These are phyloP conservation scores for Cotesia vestalis DNA, from an alignment of 1,140 invertebrate genomes.

Conservation along the genomic window DNA sequence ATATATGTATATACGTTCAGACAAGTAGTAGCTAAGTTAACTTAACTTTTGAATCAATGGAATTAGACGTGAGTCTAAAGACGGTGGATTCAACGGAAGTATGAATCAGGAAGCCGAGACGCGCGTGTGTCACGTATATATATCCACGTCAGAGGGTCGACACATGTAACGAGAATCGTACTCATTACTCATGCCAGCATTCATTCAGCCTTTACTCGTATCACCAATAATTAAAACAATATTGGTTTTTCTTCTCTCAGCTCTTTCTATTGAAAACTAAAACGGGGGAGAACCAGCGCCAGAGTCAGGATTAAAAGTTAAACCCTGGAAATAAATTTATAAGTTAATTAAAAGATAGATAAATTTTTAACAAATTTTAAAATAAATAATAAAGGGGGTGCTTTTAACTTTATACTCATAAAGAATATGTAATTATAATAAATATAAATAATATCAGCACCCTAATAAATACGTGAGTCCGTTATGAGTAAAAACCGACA, in stretches of 20 bases:
- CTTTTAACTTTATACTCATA: neutral
- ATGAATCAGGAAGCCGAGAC: conserved; percentile 35
- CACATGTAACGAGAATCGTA: conserved; percentile 24
- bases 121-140: conserved; percentile 31
- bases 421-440: neutral
- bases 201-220: conserved; percentile 15
- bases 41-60: neutral
- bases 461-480: conserved; percentile 1
- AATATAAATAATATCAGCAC: neutral
- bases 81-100: conserved; percentile 33
- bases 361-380: neutral
- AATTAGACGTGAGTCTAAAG: neutral
- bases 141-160: conserved; percentile 25
- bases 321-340: too few species aligned
- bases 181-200: conserved; percentile 21
- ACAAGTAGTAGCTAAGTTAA: neutral
- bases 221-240: neutral
- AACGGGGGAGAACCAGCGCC: conserved; percentile 12
- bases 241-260: neutral
- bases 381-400: too few species aligned
- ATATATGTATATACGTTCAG: too few species aligned
- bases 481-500: conserved; percentile 50
- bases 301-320: neutral
- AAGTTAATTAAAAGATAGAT: neutral
- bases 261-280: too few species aligned